phyloP scores from a whole-genome alignment of 2,113 vertebrate genomes.

The Anoplopoma fimbria region DNA sequence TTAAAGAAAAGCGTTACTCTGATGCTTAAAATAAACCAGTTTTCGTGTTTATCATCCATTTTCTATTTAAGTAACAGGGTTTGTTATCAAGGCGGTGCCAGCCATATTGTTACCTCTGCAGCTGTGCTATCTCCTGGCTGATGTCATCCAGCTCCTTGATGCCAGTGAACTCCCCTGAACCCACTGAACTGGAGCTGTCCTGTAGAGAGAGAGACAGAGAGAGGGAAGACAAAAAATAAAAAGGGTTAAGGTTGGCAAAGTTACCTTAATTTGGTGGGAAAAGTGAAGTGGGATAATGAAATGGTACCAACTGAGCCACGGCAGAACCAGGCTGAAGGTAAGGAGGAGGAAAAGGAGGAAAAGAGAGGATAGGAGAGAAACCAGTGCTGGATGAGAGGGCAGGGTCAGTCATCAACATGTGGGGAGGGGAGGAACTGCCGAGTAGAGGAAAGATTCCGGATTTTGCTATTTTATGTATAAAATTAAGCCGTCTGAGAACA shows the following conservation, averaged over 20 bases:
- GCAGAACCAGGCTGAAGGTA: conserved; percentile 9
- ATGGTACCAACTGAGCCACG: conserved; percentile 34
- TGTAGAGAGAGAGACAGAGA: conserved; percentile 63
- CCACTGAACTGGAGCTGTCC: conserved; percentile 93
- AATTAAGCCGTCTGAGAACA: neutral
- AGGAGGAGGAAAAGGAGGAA: conserved; percentile 14
- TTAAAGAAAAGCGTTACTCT: neutral
- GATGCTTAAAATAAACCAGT: neutral
- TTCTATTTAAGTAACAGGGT: neutral
- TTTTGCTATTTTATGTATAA: neutral
- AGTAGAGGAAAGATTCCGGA: conserved; percentile 59
- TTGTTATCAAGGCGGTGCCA: too few relatives aligned
- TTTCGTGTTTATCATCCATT: neutral
- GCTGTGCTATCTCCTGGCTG: conserved; percentile 94
- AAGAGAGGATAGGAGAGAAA: conserved; percentile 44
- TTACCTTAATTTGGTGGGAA: neutral
- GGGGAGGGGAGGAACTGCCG: conserved; percentile 15
- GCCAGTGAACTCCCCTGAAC: conserved; percentile 94
- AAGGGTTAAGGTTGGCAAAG: conserved; percentile 5
- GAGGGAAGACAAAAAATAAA: neutral
- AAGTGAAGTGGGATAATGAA: conserved; percentile 29
- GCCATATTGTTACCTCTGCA: conserved; percentile 89
- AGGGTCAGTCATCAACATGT: conserved; percentile 44
- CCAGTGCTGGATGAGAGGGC: conserved; percentile 22
- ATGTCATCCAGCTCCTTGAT: conserved; percentile 98